Evolutionary conservation across 2,113 vertebrate species (phyloP).

Genomic region (Naja naja): DNA sequence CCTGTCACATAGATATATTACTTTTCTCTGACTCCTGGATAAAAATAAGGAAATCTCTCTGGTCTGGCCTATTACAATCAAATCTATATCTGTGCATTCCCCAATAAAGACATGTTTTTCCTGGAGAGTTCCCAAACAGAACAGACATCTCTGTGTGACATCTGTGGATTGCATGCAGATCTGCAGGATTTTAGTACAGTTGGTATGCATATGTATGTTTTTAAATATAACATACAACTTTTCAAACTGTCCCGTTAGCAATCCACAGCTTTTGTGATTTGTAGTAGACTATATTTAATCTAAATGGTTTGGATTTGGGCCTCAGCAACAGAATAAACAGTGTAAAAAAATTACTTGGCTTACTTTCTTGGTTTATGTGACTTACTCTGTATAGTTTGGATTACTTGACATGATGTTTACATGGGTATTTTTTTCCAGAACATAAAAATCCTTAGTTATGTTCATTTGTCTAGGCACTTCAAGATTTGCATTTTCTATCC

Average conservation of each 20-base stretch:
- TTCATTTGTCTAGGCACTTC: not conserved
- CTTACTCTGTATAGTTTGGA: not conserved
- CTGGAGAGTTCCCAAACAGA: not conserved
- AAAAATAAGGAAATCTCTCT: not conserved
- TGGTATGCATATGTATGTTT: not conserved
- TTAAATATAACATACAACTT: not conserved
- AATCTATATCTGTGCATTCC: not conserved
- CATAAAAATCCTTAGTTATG: not conserved
- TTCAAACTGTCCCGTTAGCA: not conserved
- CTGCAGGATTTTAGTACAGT: not conserved
- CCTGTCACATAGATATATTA: not conserved
- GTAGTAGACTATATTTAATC: not conserved
- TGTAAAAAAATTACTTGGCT: not conserved
- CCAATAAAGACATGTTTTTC: not conserved
- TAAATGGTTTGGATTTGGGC: not conserved
- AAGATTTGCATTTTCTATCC: not conserved
- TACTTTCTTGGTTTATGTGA: not conserved
- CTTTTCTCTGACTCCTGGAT: not conserved
- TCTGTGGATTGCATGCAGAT: not conserved
- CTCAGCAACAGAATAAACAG: constrained; percentile 4
- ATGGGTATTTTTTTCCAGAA: not conserved
- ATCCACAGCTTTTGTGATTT: not conserved
- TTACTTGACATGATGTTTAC: not conserved
- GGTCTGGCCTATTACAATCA: not conserved
- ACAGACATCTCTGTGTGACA: not conserved